Evolutionary conservation across 1,140 invertebrate genomes (phyloP).

Genomic region (Mercenaria mercenaria): DNA sequence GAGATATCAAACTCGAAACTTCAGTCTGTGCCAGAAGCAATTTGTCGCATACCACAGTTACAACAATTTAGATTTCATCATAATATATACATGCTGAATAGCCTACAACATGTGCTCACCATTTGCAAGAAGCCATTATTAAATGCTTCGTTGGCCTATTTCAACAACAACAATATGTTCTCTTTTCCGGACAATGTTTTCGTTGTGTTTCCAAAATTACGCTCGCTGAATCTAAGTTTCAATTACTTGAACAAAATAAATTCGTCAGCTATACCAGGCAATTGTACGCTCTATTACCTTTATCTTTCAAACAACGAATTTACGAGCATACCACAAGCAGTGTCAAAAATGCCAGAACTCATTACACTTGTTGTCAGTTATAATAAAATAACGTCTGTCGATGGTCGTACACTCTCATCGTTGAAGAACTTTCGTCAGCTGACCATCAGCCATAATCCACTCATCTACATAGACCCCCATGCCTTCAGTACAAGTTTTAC

Average conservation of each 20-base stretch:
- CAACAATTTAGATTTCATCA: neutral
- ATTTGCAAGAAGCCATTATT: neutral
- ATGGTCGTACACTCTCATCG: neutral
- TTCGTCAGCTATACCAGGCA: neutral
- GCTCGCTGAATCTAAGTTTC: neutral
- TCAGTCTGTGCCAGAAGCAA: conserved; percentile 4
- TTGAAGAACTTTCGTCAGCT: conserved; percentile 24
- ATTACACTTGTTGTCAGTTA: conserved; percentile 10
- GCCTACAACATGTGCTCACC: neutral
- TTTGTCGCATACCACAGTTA: neutral
- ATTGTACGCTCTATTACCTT: conserved; percentile 15
- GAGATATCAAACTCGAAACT: conserved; percentile 42
- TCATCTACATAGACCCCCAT: conserved; percentile 34
- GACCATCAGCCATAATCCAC: conserved; percentile 27
- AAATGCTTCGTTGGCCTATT: neutral
- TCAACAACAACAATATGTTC: conserved; percentile 42
- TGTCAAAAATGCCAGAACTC: conserved; percentile 7
- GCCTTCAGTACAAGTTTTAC: conserved; percentile 41
- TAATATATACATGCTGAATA: conserved; percentile 14
- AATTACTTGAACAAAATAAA: conserved; percentile 1
- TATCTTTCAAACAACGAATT: conserved; percentile 30
- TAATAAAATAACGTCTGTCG: conserved; percentile 29
- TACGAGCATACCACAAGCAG: neutral
- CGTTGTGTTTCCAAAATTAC: conserved; percentile 8
- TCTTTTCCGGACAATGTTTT: conserved; percentile 32